A percentile compares a stretch with the other conserved stretches of the same genome.
Conservation (phyloP, 2,113 vertebrate species). For the Heliornis fulica region DNA sequence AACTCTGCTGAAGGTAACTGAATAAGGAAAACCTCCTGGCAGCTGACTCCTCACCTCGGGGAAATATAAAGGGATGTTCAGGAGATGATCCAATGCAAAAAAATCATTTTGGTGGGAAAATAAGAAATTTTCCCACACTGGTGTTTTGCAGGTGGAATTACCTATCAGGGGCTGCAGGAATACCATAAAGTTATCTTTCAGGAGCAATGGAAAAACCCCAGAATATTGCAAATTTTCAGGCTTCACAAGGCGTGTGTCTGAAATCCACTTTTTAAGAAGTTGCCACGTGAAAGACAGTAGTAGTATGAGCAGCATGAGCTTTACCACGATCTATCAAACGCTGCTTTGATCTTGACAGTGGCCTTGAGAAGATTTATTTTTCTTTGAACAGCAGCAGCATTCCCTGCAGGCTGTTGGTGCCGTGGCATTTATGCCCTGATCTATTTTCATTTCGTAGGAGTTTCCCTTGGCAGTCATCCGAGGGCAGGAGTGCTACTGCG, state of each 20-base stretch:
- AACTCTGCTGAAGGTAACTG: not conserved
- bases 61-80: not conserved
- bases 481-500: slow-evolving; percentile 84
- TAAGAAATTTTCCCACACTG: not conserved
- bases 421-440: not conserved
- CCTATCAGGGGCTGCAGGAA: not conserved
- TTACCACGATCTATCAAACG: not conserved
- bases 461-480: slow-evolving; percentile 85
- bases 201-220: not conserved
- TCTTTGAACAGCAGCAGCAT: not conserved
- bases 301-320: not conserved
- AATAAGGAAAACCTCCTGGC: not conserved
- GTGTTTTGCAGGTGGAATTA: not conserved
- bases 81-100: not conserved
- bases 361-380: not conserved
- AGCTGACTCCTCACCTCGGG: not conserved
- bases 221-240: not conserved
- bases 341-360: not conserved
- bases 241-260: not conserved
- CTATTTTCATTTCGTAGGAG: slow-evolving; percentile 73
- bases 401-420: not conserved
- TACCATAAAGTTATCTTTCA: not conserved
- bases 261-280: not conserved
- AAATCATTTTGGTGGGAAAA: not conserved
- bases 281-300: not conserved